A percentile compares a stretch with the other conserved stretches of the same genome.
These are phyloP conservation scores for Galeopsomyia nigrocyanea DNA, from an alignment of 2,888 invertebrate species.

Conservation along the genomic window DNA sequence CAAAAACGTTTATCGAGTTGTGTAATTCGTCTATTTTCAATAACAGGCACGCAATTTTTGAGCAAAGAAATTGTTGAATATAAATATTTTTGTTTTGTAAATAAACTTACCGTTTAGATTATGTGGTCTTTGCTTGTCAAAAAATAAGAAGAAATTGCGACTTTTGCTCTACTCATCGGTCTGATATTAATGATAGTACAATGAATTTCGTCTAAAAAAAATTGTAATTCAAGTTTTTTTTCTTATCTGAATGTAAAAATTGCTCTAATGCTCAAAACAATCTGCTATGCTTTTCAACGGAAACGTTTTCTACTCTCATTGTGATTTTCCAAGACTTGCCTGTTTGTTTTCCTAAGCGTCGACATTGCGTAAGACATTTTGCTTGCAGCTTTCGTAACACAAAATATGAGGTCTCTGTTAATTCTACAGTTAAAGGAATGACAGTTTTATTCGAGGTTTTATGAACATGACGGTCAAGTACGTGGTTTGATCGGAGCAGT, in stretches of 20 bases:
- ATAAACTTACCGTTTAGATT: slow-evolving; percentile 39
- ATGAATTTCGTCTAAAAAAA: slow-evolving; percentile 7
- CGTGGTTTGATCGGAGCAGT: slow-evolving; percentile 12
- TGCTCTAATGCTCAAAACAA: background rate
- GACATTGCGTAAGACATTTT: slow-evolving; percentile 3
- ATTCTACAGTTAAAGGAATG: background rate
- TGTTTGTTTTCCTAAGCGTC: slow-evolving; percentile 1
- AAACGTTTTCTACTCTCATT: background rate
- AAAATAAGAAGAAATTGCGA: slow-evolving; percentile 47
- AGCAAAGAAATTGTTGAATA: slow-evolving; percentile 10
- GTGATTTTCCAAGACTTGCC: slow-evolving; percentile 1
- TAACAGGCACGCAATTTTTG: background rate
- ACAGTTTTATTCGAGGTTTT: background rate
- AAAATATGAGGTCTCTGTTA: slow-evolving; percentile 24
- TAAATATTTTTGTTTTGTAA: slow-evolving; percentile 29
- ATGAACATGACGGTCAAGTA: background rate
- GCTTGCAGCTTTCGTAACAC: slow-evolving; percentile 15
- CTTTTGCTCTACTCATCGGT: slow-evolving; percentile 55
- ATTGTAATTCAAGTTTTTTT: background rate
- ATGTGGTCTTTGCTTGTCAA: slow-evolving; percentile 24
- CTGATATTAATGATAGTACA: slow-evolving; percentile 49
- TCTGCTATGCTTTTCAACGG: background rate
- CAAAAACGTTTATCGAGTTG: too few relatives aligned
- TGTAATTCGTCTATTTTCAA: slow-evolving; percentile 4
- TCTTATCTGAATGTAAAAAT: background rate